Percentiles rank a stretch among this genome's conserved stretches.
Evolutionary conservation across 2,888 invertebrate genomes (phyloP).

Genomic region (Tortrix viridana): DNA sequence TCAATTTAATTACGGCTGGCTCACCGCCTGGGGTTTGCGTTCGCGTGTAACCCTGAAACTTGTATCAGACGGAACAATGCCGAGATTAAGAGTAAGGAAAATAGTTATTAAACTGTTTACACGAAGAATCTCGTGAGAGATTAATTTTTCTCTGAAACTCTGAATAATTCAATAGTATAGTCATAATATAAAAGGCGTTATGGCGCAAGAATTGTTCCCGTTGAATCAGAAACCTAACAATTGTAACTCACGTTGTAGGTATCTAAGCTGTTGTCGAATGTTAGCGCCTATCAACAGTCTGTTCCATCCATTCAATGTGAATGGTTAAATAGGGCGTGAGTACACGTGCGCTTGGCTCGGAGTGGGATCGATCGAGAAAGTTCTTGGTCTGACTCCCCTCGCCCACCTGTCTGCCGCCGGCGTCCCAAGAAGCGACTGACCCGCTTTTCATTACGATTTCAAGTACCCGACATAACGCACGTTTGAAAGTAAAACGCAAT

Average conservation of each 20-base stretch:
- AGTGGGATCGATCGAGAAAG: conserved; percentile 49
- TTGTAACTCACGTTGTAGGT: neutral
- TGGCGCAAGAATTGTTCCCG: conserved; percentile 1
- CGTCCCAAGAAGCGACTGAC: conserved; percentile 42
- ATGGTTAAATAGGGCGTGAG: conserved; percentile 45
- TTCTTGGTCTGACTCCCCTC: conserved; percentile 42
- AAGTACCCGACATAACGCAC: too few relatives aligned
- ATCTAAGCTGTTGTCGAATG: conserved; percentile 25
- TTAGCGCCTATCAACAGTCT: conserved; percentile 24
- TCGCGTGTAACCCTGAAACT: conserved; percentile 30
- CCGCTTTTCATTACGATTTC: conserved; percentile 44
- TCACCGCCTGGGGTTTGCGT: conserved; percentile 9
- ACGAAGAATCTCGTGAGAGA: conserved; percentile 15
- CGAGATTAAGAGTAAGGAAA: conserved; percentile 19
- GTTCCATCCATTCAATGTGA: conserved; percentile 46
- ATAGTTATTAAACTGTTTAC: conserved; percentile 26
- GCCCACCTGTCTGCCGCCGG: conserved; percentile 44
- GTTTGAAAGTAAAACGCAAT: too few relatives aligned
- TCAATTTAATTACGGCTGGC: conserved; percentile 29
- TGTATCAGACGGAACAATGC: conserved; percentile 26
- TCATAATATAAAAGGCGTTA: conserved; percentile 8
- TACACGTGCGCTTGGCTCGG: conserved; percentile 44
- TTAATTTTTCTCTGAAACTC: conserved; percentile 20
- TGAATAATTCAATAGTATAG: conserved; percentile 20
- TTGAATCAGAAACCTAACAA: conserved; percentile 10